A percentile compares a stretch with the other conserved stretches of the same genome.
phyloP scores from a whole-genome alignment of 2,888 invertebrate species.

The Onchidella celtica region DNA sequence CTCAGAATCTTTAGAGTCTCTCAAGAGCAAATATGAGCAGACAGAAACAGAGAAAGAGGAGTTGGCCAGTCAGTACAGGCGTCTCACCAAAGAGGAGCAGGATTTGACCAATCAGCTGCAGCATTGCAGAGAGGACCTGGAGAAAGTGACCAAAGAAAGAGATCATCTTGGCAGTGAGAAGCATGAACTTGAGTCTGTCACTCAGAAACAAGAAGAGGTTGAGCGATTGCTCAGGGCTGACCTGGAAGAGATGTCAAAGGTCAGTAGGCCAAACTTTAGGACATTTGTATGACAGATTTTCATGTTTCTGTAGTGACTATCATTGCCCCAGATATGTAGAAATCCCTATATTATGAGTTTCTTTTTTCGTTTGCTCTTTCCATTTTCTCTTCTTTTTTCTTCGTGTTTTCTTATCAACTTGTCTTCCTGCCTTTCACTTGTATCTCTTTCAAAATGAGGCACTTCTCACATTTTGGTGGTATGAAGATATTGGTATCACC shows the following conservation, averaged over 20 bases:
- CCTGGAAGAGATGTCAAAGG: constrained; percentile 39
- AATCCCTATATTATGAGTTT: too few relatives aligned
- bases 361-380: too few relatives aligned
- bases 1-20: constrained; percentile 49
- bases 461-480: too few relatives aligned
- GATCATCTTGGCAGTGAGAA: constrained; percentile 51
- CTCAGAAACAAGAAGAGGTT: constrained; percentile 43
- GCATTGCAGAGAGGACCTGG: constrained; percentile 49
- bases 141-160: constrained; percentile 55
- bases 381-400: too few relatives aligned
- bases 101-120: constrained; percentile 60
- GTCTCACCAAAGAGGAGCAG: constrained; percentile 63
- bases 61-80: constrained; percentile 63
- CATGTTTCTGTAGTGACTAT: too few relatives aligned
- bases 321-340: too few relatives aligned
- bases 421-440: too few relatives aligned
- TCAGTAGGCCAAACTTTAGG: constrained; percentile 1
- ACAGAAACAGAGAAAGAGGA: constrained; percentile 60
- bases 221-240: constrained; percentile 26
- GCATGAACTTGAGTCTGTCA: constrained; percentile 48
- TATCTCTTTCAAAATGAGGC: too few relatives aligned
- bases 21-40: constrained; percentile 57
- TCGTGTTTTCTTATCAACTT: too few relatives aligned
- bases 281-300: neutral
- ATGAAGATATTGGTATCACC: too few relatives aligned